Percentiles rank a stretch among this genome's conserved stretches.
Conservation (phyloP, 35 echinoderm and acorn worm genomes). For the Strongylocentrotus purpuratus region DNA sequence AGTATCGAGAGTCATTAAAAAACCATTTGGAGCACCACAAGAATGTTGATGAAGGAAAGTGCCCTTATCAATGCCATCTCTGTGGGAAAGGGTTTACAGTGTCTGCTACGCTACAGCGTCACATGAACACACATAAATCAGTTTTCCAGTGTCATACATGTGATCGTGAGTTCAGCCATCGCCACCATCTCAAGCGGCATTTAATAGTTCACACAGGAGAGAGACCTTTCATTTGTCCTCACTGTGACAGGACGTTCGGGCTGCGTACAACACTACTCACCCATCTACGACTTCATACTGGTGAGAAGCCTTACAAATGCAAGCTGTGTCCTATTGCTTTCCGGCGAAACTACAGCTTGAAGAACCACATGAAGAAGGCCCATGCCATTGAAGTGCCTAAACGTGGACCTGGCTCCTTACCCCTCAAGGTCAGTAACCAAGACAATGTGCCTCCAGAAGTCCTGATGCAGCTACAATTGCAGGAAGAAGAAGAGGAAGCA, state of each 20-base stretch:
- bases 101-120: constrained; percentile 21
- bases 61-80: constrained; percentile 34
- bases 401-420: constrained; percentile 5
- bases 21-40: constrained; percentile 49
- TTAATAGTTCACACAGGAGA: constrained; percentile 30
- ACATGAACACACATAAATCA: constrained; percentile 14
- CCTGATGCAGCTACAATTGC: constrained; percentile 32
- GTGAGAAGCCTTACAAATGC: constrained; percentile 70
- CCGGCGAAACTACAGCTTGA: constrained; percentile 52
- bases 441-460: constrained; percentile 36
- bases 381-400: constrained; percentile 52
- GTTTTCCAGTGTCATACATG: constrained; percentile 30
- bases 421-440: constrained; percentile 45
- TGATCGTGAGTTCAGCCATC: constrained; percentile 26
- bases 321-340: constrained; percentile 48
- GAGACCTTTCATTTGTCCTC: constrained; percentile 46
- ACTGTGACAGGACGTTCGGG: constrained; percentile 31
- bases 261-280: constrained; percentile 13
- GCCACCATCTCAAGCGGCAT: constrained; percentile 49
- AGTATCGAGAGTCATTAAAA: constrained; percentile 35
- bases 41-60: constrained; percentile 37
- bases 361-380: constrained; percentile 56
- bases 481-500: background rate
- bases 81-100: constrained; percentile 37
- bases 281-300: constrained; percentile 58